Base-by-base conservation (phyloP, 2,888 invertebrate species). In the Pteria penguin region DNA sequence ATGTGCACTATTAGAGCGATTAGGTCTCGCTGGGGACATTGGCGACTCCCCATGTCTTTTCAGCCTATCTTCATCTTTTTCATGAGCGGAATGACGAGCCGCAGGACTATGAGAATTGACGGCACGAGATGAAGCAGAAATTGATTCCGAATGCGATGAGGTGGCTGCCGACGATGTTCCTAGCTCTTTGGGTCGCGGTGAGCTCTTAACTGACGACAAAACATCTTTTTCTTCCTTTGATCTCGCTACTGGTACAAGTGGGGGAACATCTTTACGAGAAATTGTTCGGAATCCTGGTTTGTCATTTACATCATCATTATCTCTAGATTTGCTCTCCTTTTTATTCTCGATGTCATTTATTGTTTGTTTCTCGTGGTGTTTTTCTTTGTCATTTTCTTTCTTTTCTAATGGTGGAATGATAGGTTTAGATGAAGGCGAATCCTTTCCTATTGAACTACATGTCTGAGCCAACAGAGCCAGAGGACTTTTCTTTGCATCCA, bases 401-500 rank as follows among this genome's bases (percentile, higher is more conserved):
- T 90, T 87, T 74, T 90, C 90, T 31, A 90, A 69, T 11, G 90
- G 88, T 54, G 90, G 89, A 18, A 95, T 94, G n/a, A 95, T 94
- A 54, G 95, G 94, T 75, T 90, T 88, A 29, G 90, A 88, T 18
- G 89, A 86, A 36, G 96, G 95, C 0, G 96, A 95, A 91, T 98
- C 98, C 70, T 97, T 91, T 11, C 93, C 98, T 87, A 98, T 98
- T 92, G 97, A 98, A 92, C 97, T 98, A 94, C 98, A 98, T 27
- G 98, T 98, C 93, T 98, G 98, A 79, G 98, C 98, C 92, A 98
- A 93, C 81, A 98, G 93, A 79, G 98, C 98, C 91, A 98, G 93
- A 4, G 98, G 98, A 93, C 97, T 97, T 93, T 98, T 98, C 93
- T 98, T 98, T 80, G 98, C 96, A 92, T 98, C 98, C 95, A 98